phyloP scores from a whole-genome alignment of 2,113 vertebrate species.

The Brevimyrus niger region DNA sequence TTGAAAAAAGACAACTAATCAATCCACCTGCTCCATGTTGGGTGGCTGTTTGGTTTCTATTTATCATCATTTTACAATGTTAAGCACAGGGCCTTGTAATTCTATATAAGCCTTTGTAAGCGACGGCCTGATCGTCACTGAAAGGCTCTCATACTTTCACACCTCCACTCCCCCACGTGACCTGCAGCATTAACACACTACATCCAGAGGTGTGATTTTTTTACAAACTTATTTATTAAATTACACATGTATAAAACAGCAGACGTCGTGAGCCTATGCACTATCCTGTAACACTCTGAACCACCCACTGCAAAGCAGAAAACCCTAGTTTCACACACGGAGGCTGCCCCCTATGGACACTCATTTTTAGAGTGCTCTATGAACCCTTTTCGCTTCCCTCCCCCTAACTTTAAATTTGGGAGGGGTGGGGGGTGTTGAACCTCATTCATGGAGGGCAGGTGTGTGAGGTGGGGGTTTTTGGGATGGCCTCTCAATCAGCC shows the following conservation, averaged over 20 bases:
- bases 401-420: not conserved
- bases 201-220: not conserved
- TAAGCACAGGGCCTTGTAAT: not conserved
- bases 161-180: not conserved
- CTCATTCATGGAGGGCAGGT: not conserved
- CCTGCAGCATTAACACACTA: not conserved
- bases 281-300: not conserved
- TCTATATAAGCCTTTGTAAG: not conserved
- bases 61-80: not conserved
- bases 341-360: not conserved
- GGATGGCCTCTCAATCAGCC: not conserved
- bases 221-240: slow-evolving; percentile 67
- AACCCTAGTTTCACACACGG: slow-evolving; percentile 25
- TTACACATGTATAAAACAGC: slow-evolving; percentile 73
- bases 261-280: slow-evolving; percentile 46
- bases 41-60: no score
- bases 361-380: not conserved
- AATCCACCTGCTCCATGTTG: no score
- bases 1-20: no score
- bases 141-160: not conserved
- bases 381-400: not conserved
- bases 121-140: not conserved
- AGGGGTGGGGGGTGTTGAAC: not conserved
- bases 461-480: not conserved
- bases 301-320: slow-evolving; percentile 45